Evolutionary conservation across 2,113 vertebrate species (phyloP).

Genomic region (Suncus etruscus): DNA sequence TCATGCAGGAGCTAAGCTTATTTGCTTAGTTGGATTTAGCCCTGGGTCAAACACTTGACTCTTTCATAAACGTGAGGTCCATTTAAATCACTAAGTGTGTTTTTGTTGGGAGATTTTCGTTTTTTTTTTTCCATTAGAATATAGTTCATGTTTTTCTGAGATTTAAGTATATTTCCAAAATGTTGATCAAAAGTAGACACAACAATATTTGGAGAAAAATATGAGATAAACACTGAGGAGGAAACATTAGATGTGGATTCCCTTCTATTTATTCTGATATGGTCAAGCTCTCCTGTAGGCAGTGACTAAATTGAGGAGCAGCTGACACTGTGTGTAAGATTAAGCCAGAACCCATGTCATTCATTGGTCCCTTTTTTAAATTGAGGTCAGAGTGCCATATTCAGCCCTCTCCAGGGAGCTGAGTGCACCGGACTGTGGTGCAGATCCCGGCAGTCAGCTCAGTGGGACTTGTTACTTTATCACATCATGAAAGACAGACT

Average conservation of each 20-base stretch:
- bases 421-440: constrained; percentile 61
- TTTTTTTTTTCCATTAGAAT: constrained; percentile 67
- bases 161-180: constrained; percentile 70
- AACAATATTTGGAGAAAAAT: background rate
- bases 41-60: background rate
- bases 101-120: background rate
- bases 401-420: constrained; percentile 77
- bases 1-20: constrained; percentile 66
- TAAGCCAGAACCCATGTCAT: constrained; percentile 75
- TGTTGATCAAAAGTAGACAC: constrained; percentile 64
- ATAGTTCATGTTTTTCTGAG: constrained; percentile 60
- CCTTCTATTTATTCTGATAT: constrained; percentile 64
- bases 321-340: constrained; percentile 81
- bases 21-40: constrained; percentile 74
- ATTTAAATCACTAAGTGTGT: constrained; percentile 67
- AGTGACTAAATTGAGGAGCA: constrained; percentile 73
- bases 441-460: constrained; percentile 80
- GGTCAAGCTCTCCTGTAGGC: constrained; percentile 65
- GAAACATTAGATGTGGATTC: constrained; percentile 12
- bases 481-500: constrained; percentile 78
- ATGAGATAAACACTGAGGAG: constrained; percentile 29
- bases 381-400: constrained; percentile 86
- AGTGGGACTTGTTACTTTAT: constrained; percentile 83
- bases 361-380: constrained; percentile 85
- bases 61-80: background rate